Conservation (phyloP, 2,113 vertebrate genomes). For the Ciconia stormi region DNA sequence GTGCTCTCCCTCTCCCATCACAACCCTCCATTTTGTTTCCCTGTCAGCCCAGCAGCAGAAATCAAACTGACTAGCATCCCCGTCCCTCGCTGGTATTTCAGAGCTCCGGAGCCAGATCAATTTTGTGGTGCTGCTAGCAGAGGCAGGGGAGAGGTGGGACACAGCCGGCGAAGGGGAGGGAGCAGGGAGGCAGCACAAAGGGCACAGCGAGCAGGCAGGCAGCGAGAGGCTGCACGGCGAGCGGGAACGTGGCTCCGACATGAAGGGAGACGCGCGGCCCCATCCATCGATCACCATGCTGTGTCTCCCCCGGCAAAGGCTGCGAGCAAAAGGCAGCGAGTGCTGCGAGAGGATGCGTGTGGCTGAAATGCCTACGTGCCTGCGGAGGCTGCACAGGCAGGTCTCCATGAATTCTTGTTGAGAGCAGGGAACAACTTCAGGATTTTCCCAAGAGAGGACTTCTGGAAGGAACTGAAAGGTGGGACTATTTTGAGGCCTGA, state of each 20-base stretch:
- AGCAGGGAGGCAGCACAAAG: background rate
- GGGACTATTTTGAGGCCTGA: background rate
- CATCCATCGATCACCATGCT: background rate
- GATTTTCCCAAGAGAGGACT: background rate
- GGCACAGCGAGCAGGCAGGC: background rate
- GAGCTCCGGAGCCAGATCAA: background rate
- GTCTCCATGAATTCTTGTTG: fast-evolving
- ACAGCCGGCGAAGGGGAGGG: background rate
- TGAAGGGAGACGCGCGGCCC: fast-evolving
- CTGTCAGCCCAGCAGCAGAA: background rate
- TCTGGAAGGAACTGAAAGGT: background rate
- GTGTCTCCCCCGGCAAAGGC: background rate
- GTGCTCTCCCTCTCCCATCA: background rate
- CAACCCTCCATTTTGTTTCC: background rate
- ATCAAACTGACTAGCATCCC: background rate
- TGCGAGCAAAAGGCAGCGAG: background rate
- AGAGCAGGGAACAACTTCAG: background rate
- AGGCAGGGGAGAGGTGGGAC: background rate
- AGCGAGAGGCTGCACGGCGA: fast-evolving
- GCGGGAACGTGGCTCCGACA: fast-evolving
- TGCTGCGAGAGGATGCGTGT: fast-evolving
- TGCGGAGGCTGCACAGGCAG: background rate
- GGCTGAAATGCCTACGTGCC: background rate
- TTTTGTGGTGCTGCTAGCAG: background rate
- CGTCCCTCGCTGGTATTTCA: background rate